These are phyloP conservation scores for Priocnemis perturbator DNA, from an alignment of 2,888 invertebrate species.

Conservation along the genomic window DNA sequence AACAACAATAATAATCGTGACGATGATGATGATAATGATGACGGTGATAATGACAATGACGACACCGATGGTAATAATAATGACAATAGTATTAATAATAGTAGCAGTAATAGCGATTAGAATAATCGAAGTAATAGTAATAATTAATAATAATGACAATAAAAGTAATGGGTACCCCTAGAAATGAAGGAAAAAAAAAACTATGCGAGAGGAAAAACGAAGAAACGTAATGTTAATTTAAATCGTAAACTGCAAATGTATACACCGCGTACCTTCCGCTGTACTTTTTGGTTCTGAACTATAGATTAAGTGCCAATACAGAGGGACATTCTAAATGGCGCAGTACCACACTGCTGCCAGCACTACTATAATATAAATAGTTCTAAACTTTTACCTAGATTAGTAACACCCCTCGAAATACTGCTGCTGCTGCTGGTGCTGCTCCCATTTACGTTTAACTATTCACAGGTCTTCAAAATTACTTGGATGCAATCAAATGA, in stretches of 20 bases:
- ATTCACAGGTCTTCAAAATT: slow-evolving; percentile 17
- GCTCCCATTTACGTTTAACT: slow-evolving; percentile 40
- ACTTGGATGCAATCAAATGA: too few relatives aligned
- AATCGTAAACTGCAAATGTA: slow-evolving; percentile 52
- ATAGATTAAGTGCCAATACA: slow-evolving; percentile 46
- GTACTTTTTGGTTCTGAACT: slow-evolving; percentile 55
- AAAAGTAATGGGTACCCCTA: neutral
- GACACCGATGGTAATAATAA: neutral
- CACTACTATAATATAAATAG: slow-evolving; percentile 30
- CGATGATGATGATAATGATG: neutral
- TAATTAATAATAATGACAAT: slow-evolving; percentile 25
- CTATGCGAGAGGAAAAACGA: slow-evolving; percentile 17
- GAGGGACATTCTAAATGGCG: slow-evolving; percentile 44
- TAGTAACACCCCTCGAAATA: too few relatives aligned
- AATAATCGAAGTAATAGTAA: slow-evolving; percentile 29
- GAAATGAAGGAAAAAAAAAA: neutral
- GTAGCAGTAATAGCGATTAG: slow-evolving; percentile 35
- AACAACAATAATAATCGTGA: slow-evolving; percentile 13
- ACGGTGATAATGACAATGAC: neutral
- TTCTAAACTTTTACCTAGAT: slow-evolving; percentile 9
- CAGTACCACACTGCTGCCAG: slow-evolving; percentile 45
- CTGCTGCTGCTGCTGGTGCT: slow-evolving; percentile 8
- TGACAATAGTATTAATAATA: neutral
- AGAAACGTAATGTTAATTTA: slow-evolving; percentile 33
- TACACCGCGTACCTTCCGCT: slow-evolving; percentile 32